Conservation (phyloP, 2,888 invertebrate species). For the Catocala sponsa region DNA sequence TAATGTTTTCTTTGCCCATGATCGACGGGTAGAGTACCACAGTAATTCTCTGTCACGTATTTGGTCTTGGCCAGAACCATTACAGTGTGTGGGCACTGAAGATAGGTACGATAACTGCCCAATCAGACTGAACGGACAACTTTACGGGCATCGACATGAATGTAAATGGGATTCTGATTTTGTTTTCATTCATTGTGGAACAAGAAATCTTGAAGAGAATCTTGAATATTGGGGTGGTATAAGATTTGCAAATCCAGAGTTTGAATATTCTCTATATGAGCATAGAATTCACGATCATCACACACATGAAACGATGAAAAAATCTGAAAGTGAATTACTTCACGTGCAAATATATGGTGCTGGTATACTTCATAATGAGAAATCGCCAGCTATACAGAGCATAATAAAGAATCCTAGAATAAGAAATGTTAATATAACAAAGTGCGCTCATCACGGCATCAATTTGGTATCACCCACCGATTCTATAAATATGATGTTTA, state of each 20-base stretch:
- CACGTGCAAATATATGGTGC: conserved; percentile 96
- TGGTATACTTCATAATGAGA: conserved; percentile 98
- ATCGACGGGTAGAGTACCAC: conserved; percentile 95
- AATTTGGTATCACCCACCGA: conserved; percentile 96
- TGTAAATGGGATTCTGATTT: conserved; percentile 97
- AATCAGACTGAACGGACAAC: conserved; percentile 95
- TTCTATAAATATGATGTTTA: conserved; percentile 92
- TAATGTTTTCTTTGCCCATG: conserved; percentile 96
- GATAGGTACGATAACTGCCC: conserved; percentile 93
- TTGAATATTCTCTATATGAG: conserved; percentile 95
- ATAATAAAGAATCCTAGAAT: conserved; percentile 95
- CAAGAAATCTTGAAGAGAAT: conserved; percentile 89
- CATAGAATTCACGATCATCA: conserved; percentile 94
- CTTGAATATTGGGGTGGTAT: conserved; percentile 98
- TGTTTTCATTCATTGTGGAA: conserved; percentile 97
- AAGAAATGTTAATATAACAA: conserved; percentile 93
- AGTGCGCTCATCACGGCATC: conserved; percentile 96
- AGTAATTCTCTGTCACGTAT: conserved; percentile 95
- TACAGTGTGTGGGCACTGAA: conserved; percentile 94
- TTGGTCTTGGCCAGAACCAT: conserved; percentile 98
- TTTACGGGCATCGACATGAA: conserved; percentile 94
- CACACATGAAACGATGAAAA: conserved; percentile 91
- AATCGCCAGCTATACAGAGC: conserved; percentile 96
- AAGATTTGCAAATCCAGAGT: conserved; percentile 95
- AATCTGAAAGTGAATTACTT: conserved; percentile 93